Conservation (phyloP, 37 sponge, comb jelly and placozoan species). For the Oopsacas minuta region DNA sequence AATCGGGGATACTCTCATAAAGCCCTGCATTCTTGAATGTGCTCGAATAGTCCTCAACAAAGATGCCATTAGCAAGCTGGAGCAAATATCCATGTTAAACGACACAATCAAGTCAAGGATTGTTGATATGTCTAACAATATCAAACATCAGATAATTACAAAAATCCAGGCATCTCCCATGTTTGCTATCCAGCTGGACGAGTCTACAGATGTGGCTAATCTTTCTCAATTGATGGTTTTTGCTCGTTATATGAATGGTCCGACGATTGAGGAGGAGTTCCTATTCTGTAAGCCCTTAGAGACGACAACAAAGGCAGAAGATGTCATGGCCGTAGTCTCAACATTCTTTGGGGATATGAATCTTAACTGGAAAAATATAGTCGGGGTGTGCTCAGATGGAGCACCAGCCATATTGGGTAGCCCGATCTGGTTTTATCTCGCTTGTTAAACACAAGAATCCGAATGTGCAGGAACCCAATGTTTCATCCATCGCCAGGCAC, state of each 20-base stretch:
- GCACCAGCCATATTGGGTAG: background rate
- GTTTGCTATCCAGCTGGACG: slow-evolving; percentile 8
- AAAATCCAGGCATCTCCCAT: background rate
- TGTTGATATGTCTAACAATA: background rate
- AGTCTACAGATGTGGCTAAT: slow-evolving; percentile 7
- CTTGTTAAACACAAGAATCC: slow-evolving; percentile 3
- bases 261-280: background rate
- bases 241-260: background rate
- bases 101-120: slow-evolving; percentile 1
- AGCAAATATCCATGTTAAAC: background rate
- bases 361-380: background rate
- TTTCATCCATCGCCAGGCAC: background rate
- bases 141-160: background rate
- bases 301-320: background rate
- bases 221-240: background rate
- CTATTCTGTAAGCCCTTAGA: background rate
- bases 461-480: background rate
- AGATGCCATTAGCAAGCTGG: background rate
- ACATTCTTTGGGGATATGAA: background rate
- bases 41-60: background rate
- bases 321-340: background rate
- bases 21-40: background rate
- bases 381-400: background rate
- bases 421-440: background rate
- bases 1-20: background rate